Conservation (phyloP, 1,140 invertebrate species). For the Achroia grisella region DNA sequence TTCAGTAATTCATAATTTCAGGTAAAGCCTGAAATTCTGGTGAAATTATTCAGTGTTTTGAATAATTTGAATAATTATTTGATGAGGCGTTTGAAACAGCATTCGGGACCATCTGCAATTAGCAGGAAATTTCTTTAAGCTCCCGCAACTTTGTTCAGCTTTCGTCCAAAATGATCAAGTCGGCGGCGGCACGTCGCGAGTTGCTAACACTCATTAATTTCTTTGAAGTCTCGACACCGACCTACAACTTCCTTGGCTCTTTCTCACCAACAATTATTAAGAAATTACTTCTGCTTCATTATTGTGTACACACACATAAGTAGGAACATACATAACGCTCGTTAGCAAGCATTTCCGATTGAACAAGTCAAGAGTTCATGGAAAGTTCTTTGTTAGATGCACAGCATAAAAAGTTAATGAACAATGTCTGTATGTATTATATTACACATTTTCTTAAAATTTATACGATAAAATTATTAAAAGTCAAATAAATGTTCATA, state of each 20-base stretch:
- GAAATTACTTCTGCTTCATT: conserved; percentile 50
- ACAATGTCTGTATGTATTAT: too few species aligned
- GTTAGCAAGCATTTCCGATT: conserved; percentile 26
- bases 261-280: conserved; percentile 41
- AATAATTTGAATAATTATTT: conserved; percentile 28
- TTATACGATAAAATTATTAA: too few species aligned
- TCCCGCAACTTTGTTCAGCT: conserved; percentile 41
- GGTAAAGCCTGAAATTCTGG: conserved; percentile 11
- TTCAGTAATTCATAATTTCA: conserved; percentile 25
- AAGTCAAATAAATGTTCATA: too few species aligned
- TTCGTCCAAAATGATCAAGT: conserved; percentile 52
- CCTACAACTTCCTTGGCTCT: conserved; percentile 41
- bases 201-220: conserved; percentile 69
- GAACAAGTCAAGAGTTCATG: conserved; percentile 23
- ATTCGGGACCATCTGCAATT: conserved; percentile 41
- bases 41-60: conserved; percentile 23
- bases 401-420: too few species aligned
- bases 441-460: too few species aligned
- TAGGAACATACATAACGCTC: conserved; percentile 12
- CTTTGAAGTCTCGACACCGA: conserved; percentile 55
- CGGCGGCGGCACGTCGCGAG: conserved; percentile 56
- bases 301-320: conserved; percentile 27
- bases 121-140: conserved; percentile 55
- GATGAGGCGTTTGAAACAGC: conserved; percentile 26
- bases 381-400: conserved; percentile 12